These are phyloP conservation scores for Leptopilina syphax DNA, from an alignment of 2,888 invertebrate species.

Conservation along the genomic window DNA sequence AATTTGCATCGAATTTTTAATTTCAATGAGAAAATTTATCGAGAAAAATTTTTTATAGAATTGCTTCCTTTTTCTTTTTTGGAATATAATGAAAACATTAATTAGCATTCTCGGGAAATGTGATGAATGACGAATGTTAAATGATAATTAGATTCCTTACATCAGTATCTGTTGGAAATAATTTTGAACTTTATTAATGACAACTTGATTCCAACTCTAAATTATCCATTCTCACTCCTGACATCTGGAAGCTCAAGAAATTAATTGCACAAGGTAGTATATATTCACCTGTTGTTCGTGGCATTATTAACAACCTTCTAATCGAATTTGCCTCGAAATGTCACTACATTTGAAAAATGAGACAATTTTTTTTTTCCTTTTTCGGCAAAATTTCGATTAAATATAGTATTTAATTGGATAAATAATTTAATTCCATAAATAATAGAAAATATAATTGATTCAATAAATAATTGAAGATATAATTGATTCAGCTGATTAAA, in stretches of 20 bases:
- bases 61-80: no score
- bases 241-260: not conserved
- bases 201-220: conserved; percentile 8
- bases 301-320: conserved; percentile 10
- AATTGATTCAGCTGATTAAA: no score
- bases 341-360: not conserved
- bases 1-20: no score
- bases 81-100: not conserved
- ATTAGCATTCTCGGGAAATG: not conserved
- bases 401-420: no score
- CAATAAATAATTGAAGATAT: not conserved
- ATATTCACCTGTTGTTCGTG: conserved; percentile 7
- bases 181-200: conserved; percentile 16
- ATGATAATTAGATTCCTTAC: not conserved
- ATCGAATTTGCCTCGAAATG: not conserved
- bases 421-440: no score
- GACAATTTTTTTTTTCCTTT: no score
- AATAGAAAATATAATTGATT: not conserved
- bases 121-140: not conserved
- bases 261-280: not conserved
- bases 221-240: not conserved
- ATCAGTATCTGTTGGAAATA: not conserved
- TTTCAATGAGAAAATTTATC: no score
- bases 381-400: no score
- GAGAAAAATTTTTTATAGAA: no score